Percentiles rank a stretch among this genome's conserved stretches.
Evolutionary conservation across 2,888 invertebrate species (phyloP).

Genomic region (Stenchaetothrips biformis): DNA sequence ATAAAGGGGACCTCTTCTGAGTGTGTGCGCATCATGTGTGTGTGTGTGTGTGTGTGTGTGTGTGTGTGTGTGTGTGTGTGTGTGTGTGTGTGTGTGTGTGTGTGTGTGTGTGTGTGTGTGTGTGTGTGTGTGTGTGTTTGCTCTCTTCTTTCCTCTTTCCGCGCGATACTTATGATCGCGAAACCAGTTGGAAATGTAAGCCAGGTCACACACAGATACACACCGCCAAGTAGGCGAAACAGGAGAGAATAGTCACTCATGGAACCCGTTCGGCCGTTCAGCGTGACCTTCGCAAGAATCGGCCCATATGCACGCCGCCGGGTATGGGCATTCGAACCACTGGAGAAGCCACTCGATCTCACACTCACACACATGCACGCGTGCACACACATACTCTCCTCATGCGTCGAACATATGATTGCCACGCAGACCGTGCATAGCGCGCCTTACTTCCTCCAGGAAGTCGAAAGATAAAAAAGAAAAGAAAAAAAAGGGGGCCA

Average conservation of each 20-base stretch:
- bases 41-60: neutral
- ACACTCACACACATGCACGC: neutral
- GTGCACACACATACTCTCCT: neutral
- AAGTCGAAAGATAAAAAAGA: too few species aligned
- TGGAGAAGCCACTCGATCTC: neutral
- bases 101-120: too few species aligned
- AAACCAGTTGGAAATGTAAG: conserved; percentile 25
- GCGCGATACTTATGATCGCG: conserved; percentile 11
- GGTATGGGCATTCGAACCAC: neutral
- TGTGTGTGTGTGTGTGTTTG: neutral
- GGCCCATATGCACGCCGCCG: neutral
- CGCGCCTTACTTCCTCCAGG: too few species aligned
- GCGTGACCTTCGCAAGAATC: conserved; percentile 12
- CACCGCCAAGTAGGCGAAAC: neutral
- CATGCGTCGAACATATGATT: too few species aligned
- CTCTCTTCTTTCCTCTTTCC: neutral
- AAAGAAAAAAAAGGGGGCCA: too few species aligned
- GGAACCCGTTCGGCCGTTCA: neutral
- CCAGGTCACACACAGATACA: neutral
- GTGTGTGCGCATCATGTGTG: too few species aligned
- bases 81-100: neutral
- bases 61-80: neutral
- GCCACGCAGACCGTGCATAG: too few species aligned
- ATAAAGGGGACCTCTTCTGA: too few species aligned
- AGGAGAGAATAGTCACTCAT: neutral